Percentiles rank a stretch among this genome's conserved stretches.
Conservation (phyloP, 2,113 vertebrate species). For the Sphyrna mokarran region DNA sequence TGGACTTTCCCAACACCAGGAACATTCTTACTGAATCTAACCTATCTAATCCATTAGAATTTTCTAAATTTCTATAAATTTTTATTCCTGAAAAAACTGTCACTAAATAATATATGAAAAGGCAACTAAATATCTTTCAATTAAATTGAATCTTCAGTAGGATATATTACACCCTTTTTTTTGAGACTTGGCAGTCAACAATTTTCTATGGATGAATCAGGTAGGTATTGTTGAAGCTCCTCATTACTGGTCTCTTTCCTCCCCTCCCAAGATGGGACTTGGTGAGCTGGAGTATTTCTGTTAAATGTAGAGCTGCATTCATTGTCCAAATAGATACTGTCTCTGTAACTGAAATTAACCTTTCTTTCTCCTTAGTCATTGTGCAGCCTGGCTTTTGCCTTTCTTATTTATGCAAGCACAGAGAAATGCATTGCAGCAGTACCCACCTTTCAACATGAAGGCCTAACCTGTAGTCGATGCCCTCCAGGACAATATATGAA, state of each 20-base stretch:
- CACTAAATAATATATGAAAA: not conserved
- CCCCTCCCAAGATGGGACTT: not conserved
- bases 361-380: not conserved
- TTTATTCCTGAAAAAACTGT: not conserved
- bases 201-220: not conserved
- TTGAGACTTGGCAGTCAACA: not conserved
- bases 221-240: not conserved
- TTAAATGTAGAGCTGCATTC: not conserved
- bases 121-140: not conserved
- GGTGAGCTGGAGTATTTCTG: not conserved
- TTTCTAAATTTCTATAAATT: too few relatives aligned
- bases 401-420: not conserved
- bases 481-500: constrained; percentile 47
- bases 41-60: too few relatives aligned
- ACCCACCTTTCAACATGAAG: constrained; percentile 42
- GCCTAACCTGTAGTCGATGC: constrained; percentile 49
- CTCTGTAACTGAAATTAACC: not conserved
- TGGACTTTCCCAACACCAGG: too few relatives aligned
- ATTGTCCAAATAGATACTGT: not conserved
- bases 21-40: too few relatives aligned
- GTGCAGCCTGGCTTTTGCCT: not conserved
- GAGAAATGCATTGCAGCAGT: not conserved
- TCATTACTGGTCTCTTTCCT: not conserved
- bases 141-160: not conserved
- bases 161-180: not conserved